Percentiles rank a stretch among this genome's conserved stretches.
Conservation (phyloP, 2,113 vertebrate species). For the Sphyrna mokarran region DNA sequence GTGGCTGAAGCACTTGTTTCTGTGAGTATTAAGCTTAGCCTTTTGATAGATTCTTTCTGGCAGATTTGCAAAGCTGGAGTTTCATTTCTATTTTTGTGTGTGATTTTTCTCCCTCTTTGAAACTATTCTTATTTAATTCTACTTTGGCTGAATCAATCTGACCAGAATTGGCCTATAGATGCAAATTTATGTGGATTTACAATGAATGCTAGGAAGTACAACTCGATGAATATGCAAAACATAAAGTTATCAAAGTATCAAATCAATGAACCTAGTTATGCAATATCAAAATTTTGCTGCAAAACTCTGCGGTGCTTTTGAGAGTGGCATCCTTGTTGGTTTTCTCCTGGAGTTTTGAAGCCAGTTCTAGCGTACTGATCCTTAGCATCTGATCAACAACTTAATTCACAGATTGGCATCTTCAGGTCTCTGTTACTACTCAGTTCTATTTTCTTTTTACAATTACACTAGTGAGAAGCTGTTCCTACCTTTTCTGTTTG, state of each 20-base stretch:
- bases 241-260: background rate
- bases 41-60: background rate
- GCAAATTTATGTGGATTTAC: background rate
- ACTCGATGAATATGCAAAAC: background rate
- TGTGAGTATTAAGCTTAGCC: constrained; percentile 60
- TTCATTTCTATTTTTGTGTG: background rate
- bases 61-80: background rate
- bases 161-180: background rate
- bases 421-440: background rate
- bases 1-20: constrained; percentile 96
- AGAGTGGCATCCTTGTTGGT: background rate
- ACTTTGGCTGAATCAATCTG: background rate
- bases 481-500: background rate
- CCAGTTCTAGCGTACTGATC: too few relatives aligned
- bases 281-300: background rate
- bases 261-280: background rate
- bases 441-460: background rate
- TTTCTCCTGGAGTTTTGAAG: background rate
- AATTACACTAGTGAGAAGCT: background rate
- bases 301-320: background rate
- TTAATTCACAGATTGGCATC: background rate
- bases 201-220: background rate
- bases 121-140: background rate
- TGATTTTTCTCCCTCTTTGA: background rate
- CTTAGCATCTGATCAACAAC: background rate